Evolutionary conservation across 2,797 vertebrate genomes (phyloP).

Genomic region (Karalla daura): DNA sequence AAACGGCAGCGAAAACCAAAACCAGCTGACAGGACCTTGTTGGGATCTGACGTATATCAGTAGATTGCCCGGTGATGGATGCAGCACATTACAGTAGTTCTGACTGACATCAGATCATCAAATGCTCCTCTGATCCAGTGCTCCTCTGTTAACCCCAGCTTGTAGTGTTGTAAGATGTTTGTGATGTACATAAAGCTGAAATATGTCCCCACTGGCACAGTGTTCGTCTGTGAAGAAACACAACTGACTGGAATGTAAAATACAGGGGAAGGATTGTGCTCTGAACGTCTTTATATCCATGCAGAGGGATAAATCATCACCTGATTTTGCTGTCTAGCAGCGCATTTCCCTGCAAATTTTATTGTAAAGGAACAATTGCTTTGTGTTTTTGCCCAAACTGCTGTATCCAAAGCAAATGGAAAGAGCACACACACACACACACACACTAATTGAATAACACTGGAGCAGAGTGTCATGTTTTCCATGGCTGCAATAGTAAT

Average conservation of each 20-base stretch:
- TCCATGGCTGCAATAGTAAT: constrained; percentile 62
- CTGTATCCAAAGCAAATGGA: too few species aligned
- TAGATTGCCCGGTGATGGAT: neutral
- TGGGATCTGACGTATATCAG: neutral
- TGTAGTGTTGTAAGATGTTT: constrained; percentile 34
- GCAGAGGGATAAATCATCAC: constrained; percentile 21
- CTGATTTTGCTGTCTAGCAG: neutral
- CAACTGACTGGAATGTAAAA: constrained; percentile 27
- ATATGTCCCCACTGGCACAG: constrained; percentile 25
- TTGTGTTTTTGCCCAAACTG: constrained; percentile 13
- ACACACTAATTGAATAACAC: constrained; percentile 33
- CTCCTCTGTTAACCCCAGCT: constrained; percentile 25
- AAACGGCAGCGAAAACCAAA: neutral
- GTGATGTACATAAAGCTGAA: constrained; percentile 31
- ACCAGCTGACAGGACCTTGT: neutral
- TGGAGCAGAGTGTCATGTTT: constrained; percentile 64
- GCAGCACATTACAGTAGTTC: neutral
- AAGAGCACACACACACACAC: constrained; percentile 3
- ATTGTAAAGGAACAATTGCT: constrained; percentile 18
- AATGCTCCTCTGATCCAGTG: constrained; percentile 26
- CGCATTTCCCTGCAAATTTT: constrained; percentile 18
- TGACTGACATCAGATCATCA: constrained; percentile 30
- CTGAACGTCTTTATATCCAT: constrained; percentile 5
- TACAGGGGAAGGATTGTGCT: constrained; percentile 3
- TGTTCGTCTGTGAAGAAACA: constrained; percentile 23